Conservation (phyloP, 2,797 vertebrate species). For the Microtus californicus region DNA sequence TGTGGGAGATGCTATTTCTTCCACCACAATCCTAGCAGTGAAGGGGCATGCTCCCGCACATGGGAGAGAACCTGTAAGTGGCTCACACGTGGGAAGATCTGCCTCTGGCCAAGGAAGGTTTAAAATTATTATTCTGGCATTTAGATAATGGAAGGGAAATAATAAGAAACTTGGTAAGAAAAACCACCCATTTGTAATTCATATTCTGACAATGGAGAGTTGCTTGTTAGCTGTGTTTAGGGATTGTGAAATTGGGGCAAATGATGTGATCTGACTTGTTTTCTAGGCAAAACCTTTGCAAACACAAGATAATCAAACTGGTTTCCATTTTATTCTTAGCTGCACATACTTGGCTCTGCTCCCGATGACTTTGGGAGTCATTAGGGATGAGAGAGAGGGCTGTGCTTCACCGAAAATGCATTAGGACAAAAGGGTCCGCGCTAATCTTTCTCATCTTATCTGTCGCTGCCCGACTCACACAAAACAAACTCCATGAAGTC, state of each 20-base stretch:
- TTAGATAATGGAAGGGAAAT: neutral
- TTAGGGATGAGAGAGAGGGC: neutral
- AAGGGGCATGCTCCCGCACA: neutral
- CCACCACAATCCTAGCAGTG: neutral
- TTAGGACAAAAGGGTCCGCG: neutral
- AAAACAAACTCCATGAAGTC: neutral
- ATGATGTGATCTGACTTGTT: neutral
- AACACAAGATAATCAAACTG: neutral
- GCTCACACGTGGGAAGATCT: neutral
- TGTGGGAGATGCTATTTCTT: constrained; percentile 15
- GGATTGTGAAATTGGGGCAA: neutral
- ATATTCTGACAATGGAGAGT: neutral
- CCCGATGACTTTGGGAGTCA: neutral
- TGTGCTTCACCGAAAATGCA: neutral
- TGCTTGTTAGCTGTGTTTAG: neutral
- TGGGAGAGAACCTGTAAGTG: neutral
- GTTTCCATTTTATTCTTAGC: neutral
- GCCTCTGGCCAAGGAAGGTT: neutral
- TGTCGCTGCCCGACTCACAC: neutral
- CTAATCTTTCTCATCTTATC: constrained; percentile 38
- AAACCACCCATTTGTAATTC: neutral
- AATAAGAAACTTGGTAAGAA: neutral
- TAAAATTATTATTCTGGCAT: constrained; percentile 4
- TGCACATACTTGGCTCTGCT: neutral
- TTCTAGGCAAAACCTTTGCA: neutral